phyloP scores from a whole-genome alignment of 1,140 invertebrate species.

The Drosophila lowei region DNA sequence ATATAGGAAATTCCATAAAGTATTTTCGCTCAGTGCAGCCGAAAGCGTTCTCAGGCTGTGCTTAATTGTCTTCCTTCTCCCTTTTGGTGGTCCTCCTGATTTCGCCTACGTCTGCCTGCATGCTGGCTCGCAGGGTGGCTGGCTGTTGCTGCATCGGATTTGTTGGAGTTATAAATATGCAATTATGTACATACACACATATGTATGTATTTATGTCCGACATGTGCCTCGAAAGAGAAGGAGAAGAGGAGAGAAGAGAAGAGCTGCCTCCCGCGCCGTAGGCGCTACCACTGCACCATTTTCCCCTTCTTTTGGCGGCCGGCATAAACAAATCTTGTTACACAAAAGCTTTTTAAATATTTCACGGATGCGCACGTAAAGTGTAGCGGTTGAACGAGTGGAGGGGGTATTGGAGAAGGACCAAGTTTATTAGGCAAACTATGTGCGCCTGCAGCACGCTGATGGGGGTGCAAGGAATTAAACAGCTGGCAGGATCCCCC shows the following conservation, averaged over 20 bases:
- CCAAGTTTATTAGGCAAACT: slow-evolving; percentile 66
- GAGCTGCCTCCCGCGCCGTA: slow-evolving; percentile 32
- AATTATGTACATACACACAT: slow-evolving; percentile 61
- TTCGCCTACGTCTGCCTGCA: no score
- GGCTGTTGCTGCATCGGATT: slow-evolving; percentile 14
- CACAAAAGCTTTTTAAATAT: slow-evolving; percentile 75
- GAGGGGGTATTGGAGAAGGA: background rate
- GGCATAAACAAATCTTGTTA: slow-evolving; percentile 73
- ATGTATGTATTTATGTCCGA: slow-evolving; percentile 17
- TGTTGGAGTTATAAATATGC: slow-evolving; percentile 74
- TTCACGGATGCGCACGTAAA: slow-evolving; percentile 70
- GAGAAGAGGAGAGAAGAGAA: slow-evolving; percentile 10
- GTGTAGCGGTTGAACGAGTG: slow-evolving; percentile 32
- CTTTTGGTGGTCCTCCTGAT: background rate
- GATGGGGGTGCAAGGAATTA: slow-evolving; percentile 64
- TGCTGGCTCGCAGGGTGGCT: background rate
- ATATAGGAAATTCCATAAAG: no score
- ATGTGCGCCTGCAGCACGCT: slow-evolving; percentile 30
- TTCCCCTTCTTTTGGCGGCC: slow-evolving; percentile 14
- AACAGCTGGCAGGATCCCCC: slow-evolving; percentile 38
- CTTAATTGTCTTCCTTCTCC: slow-evolving; percentile 64
- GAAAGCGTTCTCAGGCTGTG: slow-evolving; percentile 13
- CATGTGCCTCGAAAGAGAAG: slow-evolving; percentile 11
- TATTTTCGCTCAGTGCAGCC: no score
- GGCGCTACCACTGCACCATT: slow-evolving; percentile 5